Evolutionary conservation across 2,888 invertebrate genomes (phyloP), one percentile per base, ranked within the genome.

Genomic region (Hirtodrosophila cameraria): DNA sequence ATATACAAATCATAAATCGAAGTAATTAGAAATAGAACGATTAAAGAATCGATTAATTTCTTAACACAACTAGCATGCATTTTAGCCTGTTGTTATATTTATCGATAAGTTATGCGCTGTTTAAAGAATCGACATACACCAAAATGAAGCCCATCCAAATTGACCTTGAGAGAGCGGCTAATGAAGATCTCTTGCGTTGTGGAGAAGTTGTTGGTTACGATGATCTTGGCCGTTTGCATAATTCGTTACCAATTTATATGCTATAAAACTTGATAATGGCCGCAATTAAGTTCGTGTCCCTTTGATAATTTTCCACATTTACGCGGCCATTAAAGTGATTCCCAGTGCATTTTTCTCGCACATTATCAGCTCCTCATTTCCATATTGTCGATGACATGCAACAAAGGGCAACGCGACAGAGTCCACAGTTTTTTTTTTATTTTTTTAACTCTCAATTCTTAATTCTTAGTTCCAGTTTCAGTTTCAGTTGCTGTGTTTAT

Each of bases 261-360:
- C 82, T 64, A 77, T 84, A 67, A 78, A 87, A 73, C 20, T 59
- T 79, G 85, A 87, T 85, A 85, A 87, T 76, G 75, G 67, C 73
- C 63, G 78, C 87, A 83, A 87, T 87, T 85, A 85, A 85, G 87
- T 87, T 83, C 87, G 87, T 85, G 85, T 85, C 86, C 67, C 84
- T 77, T 69, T 69, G 85, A 85, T 85, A 82, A 87, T 86, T 83
- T 81, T 73, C 68, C 71, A 86, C 84, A 83, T 85, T 86, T 75
- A 77, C 66, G 87, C 75, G 78, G 71, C 87, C 85, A 83, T 83
- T 87, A 83, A 83, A 71, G 59, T 68, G 85, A 85, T 85, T 79
- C 83, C 70, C 67, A 53, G 46, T 63, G 79, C 85, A 85, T 81
- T 82, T 70, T 58, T 78, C 79, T 66, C 64, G 60, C 75, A 64